phyloP scores from a whole-genome alignment of 2,113 vertebrate genomes.

The Tyrannus savana region DNA sequence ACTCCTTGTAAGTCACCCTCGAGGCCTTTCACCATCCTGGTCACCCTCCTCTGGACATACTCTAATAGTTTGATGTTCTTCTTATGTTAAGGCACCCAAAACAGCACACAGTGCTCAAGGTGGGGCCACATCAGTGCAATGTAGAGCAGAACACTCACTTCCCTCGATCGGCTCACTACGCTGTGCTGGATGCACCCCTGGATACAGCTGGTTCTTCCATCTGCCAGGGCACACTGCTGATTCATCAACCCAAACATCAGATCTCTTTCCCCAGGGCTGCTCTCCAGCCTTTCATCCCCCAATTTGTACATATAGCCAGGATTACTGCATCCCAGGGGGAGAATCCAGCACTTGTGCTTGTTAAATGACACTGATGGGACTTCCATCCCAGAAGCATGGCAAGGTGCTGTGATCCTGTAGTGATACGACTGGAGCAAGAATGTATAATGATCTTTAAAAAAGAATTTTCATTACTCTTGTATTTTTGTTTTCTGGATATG shows the following conservation, averaged over 20 bases:
- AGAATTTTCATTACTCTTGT: neutral
- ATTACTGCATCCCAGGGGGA: neutral
- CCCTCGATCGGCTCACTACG: rapidly evolving
- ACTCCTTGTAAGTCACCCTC: no score
- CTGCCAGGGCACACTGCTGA: neutral
- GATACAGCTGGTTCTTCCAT: neutral
- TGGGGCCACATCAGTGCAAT: neutral
- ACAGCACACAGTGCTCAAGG: neutral
- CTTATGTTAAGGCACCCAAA: neutral
- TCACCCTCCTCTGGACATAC: neutral
- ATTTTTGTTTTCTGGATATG: neutral
- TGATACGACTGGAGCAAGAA: neutral
- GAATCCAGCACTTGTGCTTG: neutral
- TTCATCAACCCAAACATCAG: neutral
- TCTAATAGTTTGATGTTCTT: neutral
- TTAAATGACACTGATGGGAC: neutral
- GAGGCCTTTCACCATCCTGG: neutral
- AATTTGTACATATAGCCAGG: neutral
- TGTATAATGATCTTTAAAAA: neutral
- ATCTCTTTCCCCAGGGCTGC: neutral
- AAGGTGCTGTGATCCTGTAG: neutral
- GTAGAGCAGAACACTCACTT: neutral
- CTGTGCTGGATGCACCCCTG: neutral
- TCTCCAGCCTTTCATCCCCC: neutral
- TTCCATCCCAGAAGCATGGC: neutral